Evolutionary conservation across 2,797 vertebrate species (phyloP).

Genomic region (Ceyx erithaca): DNA sequence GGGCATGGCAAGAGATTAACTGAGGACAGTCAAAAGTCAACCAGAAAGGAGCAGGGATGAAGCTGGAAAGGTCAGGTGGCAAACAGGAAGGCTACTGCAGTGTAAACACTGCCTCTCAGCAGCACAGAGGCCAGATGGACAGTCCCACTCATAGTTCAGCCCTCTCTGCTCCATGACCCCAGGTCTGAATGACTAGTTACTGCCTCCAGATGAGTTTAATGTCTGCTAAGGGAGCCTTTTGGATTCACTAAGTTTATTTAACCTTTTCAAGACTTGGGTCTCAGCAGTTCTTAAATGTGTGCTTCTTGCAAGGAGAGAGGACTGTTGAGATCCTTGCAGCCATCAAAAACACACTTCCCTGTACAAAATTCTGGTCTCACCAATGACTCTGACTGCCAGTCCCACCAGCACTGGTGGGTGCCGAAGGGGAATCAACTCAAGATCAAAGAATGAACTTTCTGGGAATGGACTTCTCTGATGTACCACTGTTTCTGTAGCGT

Average conservation of each 20-base stretch:
- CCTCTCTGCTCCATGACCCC: background rate
- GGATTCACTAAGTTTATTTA: background rate
- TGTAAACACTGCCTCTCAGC: background rate
- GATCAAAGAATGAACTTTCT: background rate
- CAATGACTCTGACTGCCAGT: background rate
- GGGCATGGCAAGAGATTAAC: constrained; percentile 61
- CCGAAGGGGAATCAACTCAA: fast-evolving
- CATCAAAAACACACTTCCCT: background rate
- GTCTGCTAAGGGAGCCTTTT: background rate
- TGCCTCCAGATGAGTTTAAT: background rate
- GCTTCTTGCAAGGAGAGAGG: background rate
- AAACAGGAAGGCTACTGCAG: constrained; percentile 24
- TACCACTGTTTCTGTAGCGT: background rate
- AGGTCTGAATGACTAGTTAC: background rate
- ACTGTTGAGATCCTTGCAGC: background rate
- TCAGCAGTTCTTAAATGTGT: fast-evolving
- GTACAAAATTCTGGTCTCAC: background rate
- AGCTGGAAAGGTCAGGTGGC: constrained; percentile 30
- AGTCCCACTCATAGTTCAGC: background rate
- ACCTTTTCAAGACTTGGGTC: background rate
- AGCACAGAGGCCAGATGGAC: background rate
- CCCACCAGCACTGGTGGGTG: background rate
- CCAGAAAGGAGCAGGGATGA: background rate
- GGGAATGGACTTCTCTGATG: fast-evolving
- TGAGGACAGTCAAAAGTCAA: constrained; percentile 70